Evolutionary conservation across 1,140 invertebrate genomes (phyloP).

Genomic region (Drosophila pruinosa): DNA sequence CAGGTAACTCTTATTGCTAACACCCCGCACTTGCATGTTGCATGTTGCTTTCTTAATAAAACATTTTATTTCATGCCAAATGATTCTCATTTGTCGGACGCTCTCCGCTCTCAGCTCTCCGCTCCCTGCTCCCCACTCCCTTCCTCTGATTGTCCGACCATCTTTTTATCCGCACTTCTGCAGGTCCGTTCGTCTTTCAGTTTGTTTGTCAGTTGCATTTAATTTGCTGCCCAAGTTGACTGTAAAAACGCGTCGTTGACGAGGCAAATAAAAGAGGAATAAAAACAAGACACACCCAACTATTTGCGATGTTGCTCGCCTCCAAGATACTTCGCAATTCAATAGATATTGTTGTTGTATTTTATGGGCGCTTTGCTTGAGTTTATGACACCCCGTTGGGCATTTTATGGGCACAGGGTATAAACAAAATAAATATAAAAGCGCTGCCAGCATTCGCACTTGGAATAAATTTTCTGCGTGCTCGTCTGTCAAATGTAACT

Average conservation of each 20-base stretch:
- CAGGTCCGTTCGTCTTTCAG: not conserved
- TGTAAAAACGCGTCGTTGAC: slow-evolving; percentile 57
- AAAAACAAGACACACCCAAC: slow-evolving; percentile 18
- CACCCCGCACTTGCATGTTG: not conserved
- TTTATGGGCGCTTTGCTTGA: not conserved
- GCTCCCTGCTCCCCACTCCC: not conserved
- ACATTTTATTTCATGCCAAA: slow-evolving; percentile 72
- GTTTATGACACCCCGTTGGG: not conserved
- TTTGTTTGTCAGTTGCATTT: slow-evolving; percentile 61
- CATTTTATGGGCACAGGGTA: slow-evolving; percentile 2
- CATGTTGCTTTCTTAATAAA: slow-evolving; percentile 49
- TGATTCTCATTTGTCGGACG: slow-evolving; percentile 61
- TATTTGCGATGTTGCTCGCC: not conserved
- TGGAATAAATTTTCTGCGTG: slow-evolving; percentile 33
- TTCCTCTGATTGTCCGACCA: not conserved
- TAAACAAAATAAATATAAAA: slow-evolving; percentile 15
- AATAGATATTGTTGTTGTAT: too few relatives aligned
- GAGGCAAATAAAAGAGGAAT: slow-evolving; percentile 54
- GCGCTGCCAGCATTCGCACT: slow-evolving; percentile 13
- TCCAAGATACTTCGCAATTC: not conserved
- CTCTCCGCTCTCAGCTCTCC: not conserved
- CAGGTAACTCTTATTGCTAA: slow-evolving; percentile 1
- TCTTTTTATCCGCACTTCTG: not conserved
- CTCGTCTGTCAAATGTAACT: slow-evolving; percentile 37
- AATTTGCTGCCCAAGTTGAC: slow-evolving; percentile 63